A percentile compares a stretch with the other conserved stretches of the same genome.
Evolutionary conservation across 92 coral and sea anemone genomes (phyloP).

Genomic region (Zoanthus sociatus): DNA sequence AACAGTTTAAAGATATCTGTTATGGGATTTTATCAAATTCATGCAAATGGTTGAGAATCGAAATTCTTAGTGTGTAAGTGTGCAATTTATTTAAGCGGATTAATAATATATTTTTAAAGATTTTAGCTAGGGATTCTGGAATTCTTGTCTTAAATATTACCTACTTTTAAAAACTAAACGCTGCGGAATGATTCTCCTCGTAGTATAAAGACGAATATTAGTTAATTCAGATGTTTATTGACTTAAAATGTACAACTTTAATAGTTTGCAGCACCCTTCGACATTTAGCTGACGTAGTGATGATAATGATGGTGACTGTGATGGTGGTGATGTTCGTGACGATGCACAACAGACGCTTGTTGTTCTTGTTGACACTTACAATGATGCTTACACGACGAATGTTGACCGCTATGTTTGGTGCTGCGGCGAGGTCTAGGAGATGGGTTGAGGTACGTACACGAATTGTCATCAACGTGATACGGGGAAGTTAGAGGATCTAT

Average conservation of each 20-base stretch:
- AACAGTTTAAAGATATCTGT: too few relatives aligned
- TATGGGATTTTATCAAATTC: too few relatives aligned
- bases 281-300: constrained; percentile 77
- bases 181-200: too few relatives aligned
- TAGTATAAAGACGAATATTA: neutral
- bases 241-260: neutral
- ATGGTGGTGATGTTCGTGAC: constrained; percentile 91
- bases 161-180: neutral
- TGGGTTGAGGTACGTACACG: constrained; percentile 70
- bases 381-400: constrained; percentile 69
- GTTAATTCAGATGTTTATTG: neutral
- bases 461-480: constrained; percentile 79
- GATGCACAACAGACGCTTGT: constrained; percentile 70
- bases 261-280: neutral
- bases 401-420: constrained; percentile 62
- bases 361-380: constrained; percentile 66
- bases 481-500: constrained; percentile 90
- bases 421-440: constrained; percentile 80
- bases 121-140: too few relatives aligned
- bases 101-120: too few relatives aligned
- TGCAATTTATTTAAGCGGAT: too few relatives aligned
- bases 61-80: too few relatives aligned
- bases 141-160: neutral
- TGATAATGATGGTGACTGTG: constrained; percentile 98
- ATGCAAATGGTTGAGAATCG: too few relatives aligned